These are phyloP conservation scores for Nowickia ferox DNA, from an alignment of 2,888 invertebrate species.

Conservation along the genomic window DNA sequence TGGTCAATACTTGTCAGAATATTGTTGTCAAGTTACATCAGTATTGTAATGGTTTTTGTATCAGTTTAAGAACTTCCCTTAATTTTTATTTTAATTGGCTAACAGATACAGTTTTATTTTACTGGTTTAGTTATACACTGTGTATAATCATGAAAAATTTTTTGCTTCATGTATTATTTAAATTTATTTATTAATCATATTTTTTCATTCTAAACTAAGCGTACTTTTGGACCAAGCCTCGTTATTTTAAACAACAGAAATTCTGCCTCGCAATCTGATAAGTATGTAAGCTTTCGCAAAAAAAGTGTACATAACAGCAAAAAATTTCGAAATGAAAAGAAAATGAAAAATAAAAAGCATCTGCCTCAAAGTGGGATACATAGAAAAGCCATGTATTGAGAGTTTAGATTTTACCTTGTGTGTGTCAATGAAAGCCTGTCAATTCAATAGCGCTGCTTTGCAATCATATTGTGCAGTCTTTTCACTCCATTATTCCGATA, in stretches of 20 bases:
- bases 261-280: not conserved
- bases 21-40: no score
- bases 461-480: constrained; percentile 55
- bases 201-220: no score
- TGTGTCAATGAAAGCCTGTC: constrained; percentile 50
- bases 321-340: constrained; percentile 16
- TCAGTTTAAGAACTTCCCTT: no score
- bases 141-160: no score
- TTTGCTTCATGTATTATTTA: no score
- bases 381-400: constrained; percentile 44
- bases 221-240: not conserved
- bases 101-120: no score
- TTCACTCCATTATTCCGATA: constrained; percentile 78
- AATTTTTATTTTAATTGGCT: no score
- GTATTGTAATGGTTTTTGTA: no score
- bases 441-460: constrained; percentile 34
- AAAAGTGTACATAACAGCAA: not conserved
- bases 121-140: no score
- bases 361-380: constrained; percentile 21
- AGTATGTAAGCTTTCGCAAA: not conserved
- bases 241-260: constrained; percentile 2
- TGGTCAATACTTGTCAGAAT: no score
- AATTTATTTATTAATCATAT: no score
- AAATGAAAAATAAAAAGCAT: constrained; percentile 23
- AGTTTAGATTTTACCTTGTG: constrained; percentile 41